Evolutionary conservation across 2,888 invertebrate genomes (phyloP).

Genomic region (Stenurella melanura): DNA sequence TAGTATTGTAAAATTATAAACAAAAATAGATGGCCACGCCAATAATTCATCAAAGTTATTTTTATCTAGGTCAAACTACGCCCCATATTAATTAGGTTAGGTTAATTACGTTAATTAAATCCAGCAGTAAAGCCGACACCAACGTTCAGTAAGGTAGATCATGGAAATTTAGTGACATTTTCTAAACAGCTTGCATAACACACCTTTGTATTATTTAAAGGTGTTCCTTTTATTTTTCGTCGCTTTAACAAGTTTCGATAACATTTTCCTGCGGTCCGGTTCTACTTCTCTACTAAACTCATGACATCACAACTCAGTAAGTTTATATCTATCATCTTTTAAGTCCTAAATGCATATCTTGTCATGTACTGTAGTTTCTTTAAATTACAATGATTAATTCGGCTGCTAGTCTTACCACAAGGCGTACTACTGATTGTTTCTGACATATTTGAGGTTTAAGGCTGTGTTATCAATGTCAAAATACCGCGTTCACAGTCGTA

Average conservation of each 20-base stretch:
- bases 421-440: too few species aligned
- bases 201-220: background rate
- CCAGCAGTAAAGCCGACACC: background rate
- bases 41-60: constrained; percentile 16
- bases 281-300: background rate
- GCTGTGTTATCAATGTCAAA: too few species aligned
- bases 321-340: background rate
- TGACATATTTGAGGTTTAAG: too few species aligned
- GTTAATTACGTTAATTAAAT: constrained; percentile 23
- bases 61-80: background rate
- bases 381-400: too few species aligned
- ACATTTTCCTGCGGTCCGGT: background rate
- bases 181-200: background rate
- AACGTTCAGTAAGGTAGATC: background rate
- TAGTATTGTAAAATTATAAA: background rate
- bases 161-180: background rate
- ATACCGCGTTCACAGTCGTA: too few species aligned
- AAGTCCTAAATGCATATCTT: background rate
- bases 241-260: background rate
- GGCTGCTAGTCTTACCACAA: too few species aligned
- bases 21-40: background rate
- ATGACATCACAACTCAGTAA: constrained; percentile 7
- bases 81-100: constrained; percentile 1
- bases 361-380: background rate
- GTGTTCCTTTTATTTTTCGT: background rate